Percentiles rank a stretch among this genome's conserved stretches.
Evolutionary conservation across 2,888 invertebrate species (phyloP).

Genomic region (Monochamus alternatus): DNA sequence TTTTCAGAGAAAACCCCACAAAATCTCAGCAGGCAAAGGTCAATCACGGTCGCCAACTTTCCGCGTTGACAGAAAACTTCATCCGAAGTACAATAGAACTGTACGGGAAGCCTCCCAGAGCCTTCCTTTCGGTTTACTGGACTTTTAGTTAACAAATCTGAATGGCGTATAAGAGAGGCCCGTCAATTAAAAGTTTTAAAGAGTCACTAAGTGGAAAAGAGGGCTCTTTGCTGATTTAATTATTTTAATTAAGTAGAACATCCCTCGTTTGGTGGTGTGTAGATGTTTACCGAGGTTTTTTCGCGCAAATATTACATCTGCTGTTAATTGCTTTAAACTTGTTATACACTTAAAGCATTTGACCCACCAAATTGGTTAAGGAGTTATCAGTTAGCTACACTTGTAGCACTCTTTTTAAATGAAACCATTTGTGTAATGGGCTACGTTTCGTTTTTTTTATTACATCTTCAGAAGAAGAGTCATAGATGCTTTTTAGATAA

Average conservation of each 20-base stretch:
- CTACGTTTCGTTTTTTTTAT: too few species aligned
- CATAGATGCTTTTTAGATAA: too few species aligned
- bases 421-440: too few species aligned
- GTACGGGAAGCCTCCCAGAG: not conserved
- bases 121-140: not conserved
- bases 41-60: conserved; percentile 6
- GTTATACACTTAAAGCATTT: too few species aligned
- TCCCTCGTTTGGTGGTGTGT: not conserved
- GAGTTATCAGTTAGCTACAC: too few species aligned
- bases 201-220: not conserved
- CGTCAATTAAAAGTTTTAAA: conserved; percentile 10
- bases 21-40: not conserved
- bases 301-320: too few species aligned
- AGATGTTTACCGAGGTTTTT: not conserved
- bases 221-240: conserved; percentile 5
- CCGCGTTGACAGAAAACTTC: not conserved
- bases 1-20: not conserved
- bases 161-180: not conserved
- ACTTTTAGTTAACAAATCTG: not conserved
- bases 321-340: too few species aligned
- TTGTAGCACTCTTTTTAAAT: too few species aligned
- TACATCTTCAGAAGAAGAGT: too few species aligned
- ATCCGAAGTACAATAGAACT: conserved; percentile 1
- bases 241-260: conserved; percentile 11
- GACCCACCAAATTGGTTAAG: too few species aligned